Base-by-base conservation (phyloP, 2,113 vertebrate species). In the Herpetotheres cachinnans region DNA sequence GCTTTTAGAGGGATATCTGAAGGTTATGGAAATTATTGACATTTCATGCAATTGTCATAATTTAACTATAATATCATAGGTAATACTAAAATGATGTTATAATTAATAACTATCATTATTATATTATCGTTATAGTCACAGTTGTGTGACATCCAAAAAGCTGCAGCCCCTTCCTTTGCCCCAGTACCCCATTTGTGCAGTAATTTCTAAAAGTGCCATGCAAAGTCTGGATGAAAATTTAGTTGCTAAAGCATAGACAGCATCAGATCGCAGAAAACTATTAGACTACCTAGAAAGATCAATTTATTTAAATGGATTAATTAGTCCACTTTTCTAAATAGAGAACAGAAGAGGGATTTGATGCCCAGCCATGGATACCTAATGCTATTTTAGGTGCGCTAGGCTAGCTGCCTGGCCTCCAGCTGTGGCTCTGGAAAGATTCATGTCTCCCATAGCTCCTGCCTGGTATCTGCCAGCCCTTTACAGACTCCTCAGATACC, bases 171-270 rank as follows among this genome's bases (percentile, higher is more conserved):
- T 2, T 74, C 42, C 59, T 42, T 78, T 70, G 6, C 19, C 16
- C 8, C 36, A 5, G 18, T 19, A 20, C 8, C 8, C 13, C 2
- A 9, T 3, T 0, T 16, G 5, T 56, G 34, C 21, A 77, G 54
- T 8, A 70, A 58, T 30, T 83, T 16, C 72, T 66, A 17, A 20
- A 92, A 70, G 8, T 38, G 6, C 47, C 17, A 2, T 16, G 11
- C 38, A 32, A 88, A 82, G 16, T 32, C 82, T 59, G n/a, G 34
- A 30, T 69, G n/a, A 85, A 82, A 78, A 42, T 2, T 42, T 42
- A 59, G 6, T 32, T 87, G 10, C 13, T 71, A 22, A 22, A 11
- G 11, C 3, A 3, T 11, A 34, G 40, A 24, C 49, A 86, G 29
- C 10, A 54, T 42, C 56, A 79, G 34, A 40, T 6, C 78, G 32